A percentile compares a stretch with the other conserved stretches of the same genome.
These are phyloP conservation scores for Aleiodes testaceus DNA, from an alignment of 2,888 invertebrate genomes.

Conservation along the genomic window DNA sequence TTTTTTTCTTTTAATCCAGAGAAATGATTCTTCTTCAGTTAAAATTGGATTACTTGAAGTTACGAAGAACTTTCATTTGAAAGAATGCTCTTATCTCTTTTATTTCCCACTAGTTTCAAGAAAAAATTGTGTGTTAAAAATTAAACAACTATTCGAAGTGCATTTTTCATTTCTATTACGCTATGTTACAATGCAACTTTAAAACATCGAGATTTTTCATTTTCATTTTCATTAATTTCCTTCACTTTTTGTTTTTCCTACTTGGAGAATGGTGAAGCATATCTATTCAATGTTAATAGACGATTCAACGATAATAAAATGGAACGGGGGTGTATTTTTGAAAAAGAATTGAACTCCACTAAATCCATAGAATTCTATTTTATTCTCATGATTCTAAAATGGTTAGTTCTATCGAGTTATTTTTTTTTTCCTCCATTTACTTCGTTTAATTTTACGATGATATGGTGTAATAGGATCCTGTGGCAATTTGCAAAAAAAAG, in stretches of 20 bases:
- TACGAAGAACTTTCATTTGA: not conserved
- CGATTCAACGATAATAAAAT: slow-evolving; percentile 54
- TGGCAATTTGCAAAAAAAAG: slow-evolving; percentile 1
- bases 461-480: slow-evolving; percentile 45
- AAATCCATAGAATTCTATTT: slow-evolving; percentile 33
- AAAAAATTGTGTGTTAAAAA: slow-evolving; percentile 51
- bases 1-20: not conserved
- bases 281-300: slow-evolving; percentile 50
- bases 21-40: not conserved
- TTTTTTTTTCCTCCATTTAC: slow-evolving; percentile 1
- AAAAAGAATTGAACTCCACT: slow-evolving; percentile 18
- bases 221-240: slow-evolving; percentile 37
- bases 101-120: not conserved
- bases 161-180: slow-evolving; percentile 54
- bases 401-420: slow-evolving; percentile 33
- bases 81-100: not conserved
- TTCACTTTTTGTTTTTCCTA: slow-evolving; percentile 42
- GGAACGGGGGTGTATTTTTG: slow-evolving; percentile 1
- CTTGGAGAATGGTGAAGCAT: slow-evolving; percentile 49
- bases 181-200: slow-evolving; percentile 68
- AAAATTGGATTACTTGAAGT: slow-evolving; percentile 19
- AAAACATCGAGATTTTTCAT: slow-evolving; percentile 52
- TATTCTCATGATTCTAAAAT: slow-evolving; percentile 42
- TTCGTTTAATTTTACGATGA: slow-evolving; percentile 51
- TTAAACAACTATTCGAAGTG: slow-evolving; percentile 49